phyloP scores from a whole-genome alignment of 2,888 invertebrate genomes.

The Heliconius erato region DNA sequence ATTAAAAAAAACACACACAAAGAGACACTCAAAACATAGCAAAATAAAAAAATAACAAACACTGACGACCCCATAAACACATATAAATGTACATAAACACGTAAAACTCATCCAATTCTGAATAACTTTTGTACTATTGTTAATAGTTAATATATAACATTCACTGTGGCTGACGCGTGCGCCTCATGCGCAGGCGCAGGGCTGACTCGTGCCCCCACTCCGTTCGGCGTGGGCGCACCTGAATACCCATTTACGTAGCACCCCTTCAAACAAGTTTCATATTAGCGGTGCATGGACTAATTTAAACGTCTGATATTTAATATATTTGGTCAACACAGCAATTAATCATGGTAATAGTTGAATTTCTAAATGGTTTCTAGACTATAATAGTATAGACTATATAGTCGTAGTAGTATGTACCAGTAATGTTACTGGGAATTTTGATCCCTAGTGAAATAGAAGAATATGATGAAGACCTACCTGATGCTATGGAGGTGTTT shows the following conservation, averaged over 20 bases:
- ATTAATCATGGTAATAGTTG: constrained; percentile 6
- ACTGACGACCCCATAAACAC: constrained; percentile 30
- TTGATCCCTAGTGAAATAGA: neutral
- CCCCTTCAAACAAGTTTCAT: constrained; percentile 62
- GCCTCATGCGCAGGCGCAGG: constrained; percentile 75
- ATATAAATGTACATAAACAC: constrained; percentile 32
- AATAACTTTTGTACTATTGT: constrained; percentile 30
- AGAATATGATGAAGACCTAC: neutral
- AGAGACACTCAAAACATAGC: neutral
- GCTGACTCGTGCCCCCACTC: constrained; percentile 76
- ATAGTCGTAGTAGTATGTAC: too few relatives aligned
- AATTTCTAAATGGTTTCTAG: neutral
- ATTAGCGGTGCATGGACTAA: constrained; percentile 53
- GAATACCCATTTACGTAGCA: constrained; percentile 78
- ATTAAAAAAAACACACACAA: neutral
- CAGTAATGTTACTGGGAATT: too few relatives aligned
- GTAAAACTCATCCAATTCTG: constrained; percentile 22
- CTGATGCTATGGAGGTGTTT: neutral
- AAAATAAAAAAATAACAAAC: constrained; percentile 22
- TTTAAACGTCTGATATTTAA: constrained; percentile 44
- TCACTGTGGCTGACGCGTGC: constrained; percentile 66
- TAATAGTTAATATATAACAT: constrained; percentile 41
- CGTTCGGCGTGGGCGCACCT: constrained; percentile 72
- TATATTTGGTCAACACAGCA: constrained; percentile 42
- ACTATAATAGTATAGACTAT: neutral